A percentile compares a stretch with the other conserved stretches of the same genome.
These are phyloP conservation scores for Megaceryle torquata DNA, from an alignment of 2,113 vertebrate genomes.

Conservation along the genomic window DNA sequence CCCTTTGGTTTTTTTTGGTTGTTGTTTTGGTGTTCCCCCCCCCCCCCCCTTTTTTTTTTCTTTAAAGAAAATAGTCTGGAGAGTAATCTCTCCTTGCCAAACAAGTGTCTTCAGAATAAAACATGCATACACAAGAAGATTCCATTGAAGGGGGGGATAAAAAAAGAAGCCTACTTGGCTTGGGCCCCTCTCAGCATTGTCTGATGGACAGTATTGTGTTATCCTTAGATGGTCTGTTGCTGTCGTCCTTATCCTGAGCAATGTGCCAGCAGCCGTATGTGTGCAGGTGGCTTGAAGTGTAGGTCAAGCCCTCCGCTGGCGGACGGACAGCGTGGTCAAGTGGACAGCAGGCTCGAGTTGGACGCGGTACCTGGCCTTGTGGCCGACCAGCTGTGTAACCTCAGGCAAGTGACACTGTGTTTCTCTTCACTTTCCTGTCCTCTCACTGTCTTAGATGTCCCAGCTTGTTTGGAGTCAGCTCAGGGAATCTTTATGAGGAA, in stretches of 20 bases:
- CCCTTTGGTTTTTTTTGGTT: too few relatives aligned
- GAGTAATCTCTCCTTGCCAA: constrained; percentile 19
- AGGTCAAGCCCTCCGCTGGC: background rate
- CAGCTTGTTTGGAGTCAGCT: background rate
- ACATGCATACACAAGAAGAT: background rate
- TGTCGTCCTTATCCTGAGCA: background rate
- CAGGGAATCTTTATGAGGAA: background rate
- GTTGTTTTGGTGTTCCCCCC: background rate
- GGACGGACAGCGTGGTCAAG: background rate
- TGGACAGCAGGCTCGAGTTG: background rate
- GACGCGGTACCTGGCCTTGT: background rate
- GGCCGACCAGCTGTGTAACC: background rate
- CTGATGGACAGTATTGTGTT: background rate
- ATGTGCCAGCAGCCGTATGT: background rate
- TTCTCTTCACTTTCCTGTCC: background rate
- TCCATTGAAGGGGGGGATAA: background rate
- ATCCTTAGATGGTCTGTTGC: constrained; percentile 39
- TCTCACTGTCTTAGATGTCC: background rate
- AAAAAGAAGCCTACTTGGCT: background rate
- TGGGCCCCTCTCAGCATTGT: background rate
- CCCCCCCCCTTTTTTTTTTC: background rate
- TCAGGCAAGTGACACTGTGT: background rate
- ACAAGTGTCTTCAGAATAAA: constrained; percentile 1
- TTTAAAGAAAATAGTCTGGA: background rate
- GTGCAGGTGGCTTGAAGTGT: background rate